Base-by-base conservation (phyloP, 2,888 invertebrate species). In the Sinotaia quadrata region DNA sequence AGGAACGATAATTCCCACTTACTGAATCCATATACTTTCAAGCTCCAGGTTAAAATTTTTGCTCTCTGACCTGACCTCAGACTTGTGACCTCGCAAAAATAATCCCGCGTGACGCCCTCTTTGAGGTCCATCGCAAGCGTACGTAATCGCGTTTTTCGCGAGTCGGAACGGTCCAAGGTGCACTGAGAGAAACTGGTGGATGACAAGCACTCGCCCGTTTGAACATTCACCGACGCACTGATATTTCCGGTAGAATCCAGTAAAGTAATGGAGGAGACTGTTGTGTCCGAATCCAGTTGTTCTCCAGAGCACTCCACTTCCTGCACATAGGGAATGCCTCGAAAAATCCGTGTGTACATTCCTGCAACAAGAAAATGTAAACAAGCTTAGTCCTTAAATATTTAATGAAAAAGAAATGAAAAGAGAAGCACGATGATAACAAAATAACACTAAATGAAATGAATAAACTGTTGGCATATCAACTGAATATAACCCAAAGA, bases 181-280 rank as follows among this genome's bases (percentile, higher is more conserved):
- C 61, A 62, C 12, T 49, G 51, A 5, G 61, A 62, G n/a, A 51
- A 47, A 8, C 12, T 51, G 51, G 49, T 36, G 15, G 61, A 62
- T 24, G 61, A 51, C 24, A 51, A 51, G 61, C 61, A 62, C 21
- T 62, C 51, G 15, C 27, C 27, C 2, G 15, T 24, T 10, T 51
- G 0, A 0, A 49, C 36, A 4, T 51, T 36, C 18, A 10, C 61
- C 8, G 51, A 51, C 10, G 51, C 61, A n/a, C 49, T 24, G 27
- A 62, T 44, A 49, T 61, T 44, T 29, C 49, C 44, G 47, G 27
- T 8, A 12, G 44, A 27, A 1, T 15, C n/a, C 27, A 33, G 36
- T 24, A 62, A 36, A 5, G 49, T 27, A 21, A 62, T 49, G 7
- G 61, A 51, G 2, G 51, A 21, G 2, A 62, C 27, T 2, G 15